Percentiles rank a stretch among this genome's conserved stretches.
These are phyloP conservation scores for Magallana gigas DNA, from an alignment of 1,140 invertebrate species.

Conservation along the genomic window DNA sequence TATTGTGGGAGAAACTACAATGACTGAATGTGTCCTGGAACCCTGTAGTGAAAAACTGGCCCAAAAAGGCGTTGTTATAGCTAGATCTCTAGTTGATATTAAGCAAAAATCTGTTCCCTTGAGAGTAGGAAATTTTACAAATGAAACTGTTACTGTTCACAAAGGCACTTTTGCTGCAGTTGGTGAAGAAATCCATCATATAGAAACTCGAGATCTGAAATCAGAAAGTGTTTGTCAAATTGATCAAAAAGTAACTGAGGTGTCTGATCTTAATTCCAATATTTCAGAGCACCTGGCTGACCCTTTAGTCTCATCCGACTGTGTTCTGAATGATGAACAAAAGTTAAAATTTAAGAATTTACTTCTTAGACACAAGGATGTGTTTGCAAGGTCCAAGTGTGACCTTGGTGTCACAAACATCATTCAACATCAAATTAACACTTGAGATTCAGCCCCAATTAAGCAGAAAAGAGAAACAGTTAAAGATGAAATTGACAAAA, in stretches of 20 bases:
- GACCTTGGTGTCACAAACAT: no score
- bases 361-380: no score
- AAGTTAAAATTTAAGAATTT: no score
- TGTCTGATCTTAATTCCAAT: no score
- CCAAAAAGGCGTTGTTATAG: neutral
- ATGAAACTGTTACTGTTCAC: constrained; percentile 1
- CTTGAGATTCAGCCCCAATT: constrained; percentile 57
- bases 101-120: neutral
- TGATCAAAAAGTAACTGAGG: neutral
- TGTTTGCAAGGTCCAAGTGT: no score
- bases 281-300: no score
- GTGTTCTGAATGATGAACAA: no score
- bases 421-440: neutral
- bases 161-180: neutral
- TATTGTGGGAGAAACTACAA: neutral
- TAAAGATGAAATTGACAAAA: constrained; percentile 37
- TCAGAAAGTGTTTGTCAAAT: neutral
- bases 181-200: neutral
- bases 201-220: neutral
- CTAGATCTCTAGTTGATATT: neutral
- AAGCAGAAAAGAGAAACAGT: constrained; percentile 65
- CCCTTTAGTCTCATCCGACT: no score
- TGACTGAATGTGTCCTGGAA: neutral
- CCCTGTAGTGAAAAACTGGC: neutral
- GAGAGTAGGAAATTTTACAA: neutral